Percentiles rank a stretch among this genome's conserved stretches.
Evolutionary conservation across 2,888 invertebrate genomes (phyloP).

Genomic region (Tyria jacobaeae): DNA sequence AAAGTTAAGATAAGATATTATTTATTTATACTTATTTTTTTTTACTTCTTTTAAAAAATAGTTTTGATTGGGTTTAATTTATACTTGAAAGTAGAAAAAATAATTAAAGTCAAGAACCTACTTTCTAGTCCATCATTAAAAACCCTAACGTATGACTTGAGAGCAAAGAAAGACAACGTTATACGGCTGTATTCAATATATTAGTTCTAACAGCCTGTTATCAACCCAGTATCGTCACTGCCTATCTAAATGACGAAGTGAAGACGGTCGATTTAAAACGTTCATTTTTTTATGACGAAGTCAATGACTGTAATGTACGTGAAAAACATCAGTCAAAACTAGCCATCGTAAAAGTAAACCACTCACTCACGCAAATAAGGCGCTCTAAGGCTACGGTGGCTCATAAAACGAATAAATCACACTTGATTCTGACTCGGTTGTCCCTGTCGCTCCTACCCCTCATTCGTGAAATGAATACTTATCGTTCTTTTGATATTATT

Average conservation of each 20-base stretch:
- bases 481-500: slow-evolving; percentile 54
- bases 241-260: no score
- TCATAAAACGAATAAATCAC: slow-evolving; percentile 81
- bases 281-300: slow-evolving; percentile 34
- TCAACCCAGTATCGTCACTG: slow-evolving; percentile 23
- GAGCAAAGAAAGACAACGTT: no score
- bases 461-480: slow-evolving; percentile 77
- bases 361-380: slow-evolving; percentile 67
- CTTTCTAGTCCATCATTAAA: no score
- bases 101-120: no score
- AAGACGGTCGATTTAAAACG: slow-evolving; percentile 10
- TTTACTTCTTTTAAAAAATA: no score
- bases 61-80: no score
- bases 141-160: no score
- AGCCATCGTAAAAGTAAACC: slow-evolving; percentile 46
- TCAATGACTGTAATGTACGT: slow-evolving; percentile 28
- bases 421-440: slow-evolving; percentile 74
- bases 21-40: no score
- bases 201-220: slow-evolving; percentile 29
- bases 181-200: background rate
- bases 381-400: slow-evolving; percentile 64
- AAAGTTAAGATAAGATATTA: no score
- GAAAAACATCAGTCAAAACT: slow-evolving; percentile 40
- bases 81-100: no score
- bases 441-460: slow-evolving; percentile 62